These are phyloP conservation scores for Microhierax caerulescens DNA, from an alignment of 2,797 vertebrate species.

Conservation along the genomic window DNA sequence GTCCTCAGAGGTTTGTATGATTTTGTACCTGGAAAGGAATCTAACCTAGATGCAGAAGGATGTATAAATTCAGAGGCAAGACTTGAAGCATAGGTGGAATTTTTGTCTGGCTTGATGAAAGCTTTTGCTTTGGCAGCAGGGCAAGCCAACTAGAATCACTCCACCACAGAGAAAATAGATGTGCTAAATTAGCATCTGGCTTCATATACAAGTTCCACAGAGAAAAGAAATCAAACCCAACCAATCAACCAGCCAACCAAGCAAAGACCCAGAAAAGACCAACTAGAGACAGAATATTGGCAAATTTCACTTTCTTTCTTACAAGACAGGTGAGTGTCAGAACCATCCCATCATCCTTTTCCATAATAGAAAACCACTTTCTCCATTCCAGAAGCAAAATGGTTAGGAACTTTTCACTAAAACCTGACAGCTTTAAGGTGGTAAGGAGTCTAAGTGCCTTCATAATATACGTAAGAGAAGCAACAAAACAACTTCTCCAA, in stretches of 20 bases:
- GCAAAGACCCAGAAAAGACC: not conserved
- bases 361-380: not conserved
- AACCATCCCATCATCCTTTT: not conserved
- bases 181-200: not conserved
- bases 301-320: not conserved
- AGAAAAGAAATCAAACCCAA: not conserved
- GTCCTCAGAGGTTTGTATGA: not conserved
- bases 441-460: not conserved
- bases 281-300: not conserved
- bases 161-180: not conserved
- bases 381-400: not conserved
- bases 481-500: not conserved
- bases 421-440: not conserved
- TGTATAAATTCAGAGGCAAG: not conserved
- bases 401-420: not conserved
- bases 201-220: not conserved
- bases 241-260: not conserved
- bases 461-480: not conserved
- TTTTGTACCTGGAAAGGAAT: not conserved
- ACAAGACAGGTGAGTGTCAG: not conserved
- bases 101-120: not conserved
- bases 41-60: not conserved
- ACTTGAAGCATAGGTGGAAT: not conserved
- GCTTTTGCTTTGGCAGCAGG: not conserved
- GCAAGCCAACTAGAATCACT: not conserved